Conservation (phyloP, 2,797 vertebrate genomes). For the Lophotriccus pileatus region DNA sequence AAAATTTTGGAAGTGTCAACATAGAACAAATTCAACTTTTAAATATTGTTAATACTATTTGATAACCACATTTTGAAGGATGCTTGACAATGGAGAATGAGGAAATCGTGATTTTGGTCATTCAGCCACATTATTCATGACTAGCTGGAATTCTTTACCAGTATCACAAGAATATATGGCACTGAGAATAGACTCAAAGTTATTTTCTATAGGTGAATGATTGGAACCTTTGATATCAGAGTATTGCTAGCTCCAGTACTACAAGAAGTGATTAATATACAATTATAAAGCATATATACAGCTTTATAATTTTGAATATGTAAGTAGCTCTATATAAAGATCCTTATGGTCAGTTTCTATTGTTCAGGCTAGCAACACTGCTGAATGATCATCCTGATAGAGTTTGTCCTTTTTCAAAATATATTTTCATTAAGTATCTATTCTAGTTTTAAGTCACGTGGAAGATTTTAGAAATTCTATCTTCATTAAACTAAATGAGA, state of each 20-base stretch:
- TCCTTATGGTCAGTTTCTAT: background rate
- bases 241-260: background rate
- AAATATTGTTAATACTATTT: background rate
- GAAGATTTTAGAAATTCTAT: background rate
- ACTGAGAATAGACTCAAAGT: background rate
- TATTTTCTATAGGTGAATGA: background rate
- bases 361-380: background rate
- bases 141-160: background rate
- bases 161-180: background rate
- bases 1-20: background rate
- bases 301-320: background rate
- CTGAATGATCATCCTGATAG: constrained; percentile 1
- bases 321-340: background rate
- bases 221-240: background rate
- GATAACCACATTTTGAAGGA: background rate
- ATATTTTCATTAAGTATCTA: constrained; percentile 22
- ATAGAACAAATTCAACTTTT: background rate
- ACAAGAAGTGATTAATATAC: background rate
- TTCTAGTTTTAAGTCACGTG: constrained; percentile 11
- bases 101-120: background rate
- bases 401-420: background rate
- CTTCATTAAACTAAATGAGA: constrained; percentile 45
- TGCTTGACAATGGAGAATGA: background rate
- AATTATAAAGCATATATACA: background rate
- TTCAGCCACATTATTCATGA: background rate